These are phyloP conservation scores for Camponotus fellah DNA, from an alignment of 2,888 invertebrate genomes.

Conservation along the genomic window DNA sequence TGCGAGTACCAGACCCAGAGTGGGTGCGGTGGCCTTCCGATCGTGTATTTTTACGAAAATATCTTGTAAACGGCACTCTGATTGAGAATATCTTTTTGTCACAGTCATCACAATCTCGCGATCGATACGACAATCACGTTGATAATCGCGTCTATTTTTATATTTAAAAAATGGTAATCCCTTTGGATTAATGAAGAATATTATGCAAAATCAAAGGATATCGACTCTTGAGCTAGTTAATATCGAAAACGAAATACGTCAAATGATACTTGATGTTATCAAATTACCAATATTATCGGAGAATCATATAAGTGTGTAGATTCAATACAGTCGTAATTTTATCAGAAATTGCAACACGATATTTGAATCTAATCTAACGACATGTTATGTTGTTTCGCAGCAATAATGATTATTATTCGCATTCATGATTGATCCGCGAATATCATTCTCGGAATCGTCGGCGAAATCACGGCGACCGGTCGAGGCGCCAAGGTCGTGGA, in stretches of 20 bases:
- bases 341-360: not conserved
- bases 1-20: conserved; percentile 38
- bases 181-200: not conserved
- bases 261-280: not conserved
- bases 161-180: not conserved
- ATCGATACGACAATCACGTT: not conserved
- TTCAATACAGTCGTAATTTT: not conserved
- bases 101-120: not conserved
- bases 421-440: conserved; percentile 21
- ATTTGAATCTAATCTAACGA: conserved; percentile 2
- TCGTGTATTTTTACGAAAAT: conserved; percentile 35
- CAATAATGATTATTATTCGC: not conserved
- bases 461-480: conserved; percentile 47
- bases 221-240: not conserved
- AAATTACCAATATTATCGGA: not conserved
- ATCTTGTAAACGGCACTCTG: conserved; percentile 24
- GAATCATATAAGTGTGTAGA: not conserved
- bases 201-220: not conserved
- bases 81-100: conserved; percentile 1
- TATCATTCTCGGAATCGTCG: conserved; percentile 55
- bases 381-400: not conserved
- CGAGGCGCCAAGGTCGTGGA: conserved; percentile 69
- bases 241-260: not conserved
- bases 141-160: not conserved
- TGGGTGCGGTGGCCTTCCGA: conserved; percentile 62